These are phyloP conservation scores for Falco berigora DNA, from an alignment of 2,797 vertebrate genomes.

Conservation along the genomic window DNA sequence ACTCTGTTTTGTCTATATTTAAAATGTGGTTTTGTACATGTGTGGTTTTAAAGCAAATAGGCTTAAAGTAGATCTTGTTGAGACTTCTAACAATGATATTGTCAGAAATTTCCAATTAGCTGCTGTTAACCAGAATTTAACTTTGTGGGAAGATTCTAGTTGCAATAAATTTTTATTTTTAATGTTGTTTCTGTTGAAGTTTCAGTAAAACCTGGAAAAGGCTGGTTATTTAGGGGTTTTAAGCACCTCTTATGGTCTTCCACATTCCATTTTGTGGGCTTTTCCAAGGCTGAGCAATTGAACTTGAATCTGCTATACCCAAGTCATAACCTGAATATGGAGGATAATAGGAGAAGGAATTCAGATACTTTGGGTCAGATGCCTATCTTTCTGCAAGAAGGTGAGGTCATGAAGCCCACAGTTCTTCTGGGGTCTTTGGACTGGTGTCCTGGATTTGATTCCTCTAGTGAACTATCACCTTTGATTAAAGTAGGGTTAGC, in stretches of 20 bases:
- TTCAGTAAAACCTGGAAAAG: not conserved
- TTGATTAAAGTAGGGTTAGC: not conserved
- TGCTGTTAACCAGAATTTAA: not conserved
- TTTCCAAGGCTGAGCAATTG: not conserved
- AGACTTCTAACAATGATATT: not conserved
- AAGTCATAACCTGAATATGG: not conserved
- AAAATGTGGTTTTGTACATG: not conserved
- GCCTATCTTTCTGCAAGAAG: not conserved
- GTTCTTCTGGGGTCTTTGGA: not conserved
- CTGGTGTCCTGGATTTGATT: not conserved
- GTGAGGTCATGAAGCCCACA: not conserved
- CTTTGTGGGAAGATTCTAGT: not conserved
- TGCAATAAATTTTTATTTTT: not conserved
- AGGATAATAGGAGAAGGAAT: not conserved
- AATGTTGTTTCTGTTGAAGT: not conserved
- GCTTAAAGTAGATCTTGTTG: not conserved
- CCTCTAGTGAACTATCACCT: not conserved
- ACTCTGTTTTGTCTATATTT: not conserved
- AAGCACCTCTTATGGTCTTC: rapidly evolving
- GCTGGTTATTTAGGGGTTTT: not conserved
- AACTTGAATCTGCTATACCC: not conserved
- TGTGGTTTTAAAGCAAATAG: not conserved
- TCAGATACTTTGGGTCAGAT: not conserved
- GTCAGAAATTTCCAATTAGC: not conserved
- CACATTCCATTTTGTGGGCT: not conserved